Conservation (phyloP, 2,888 invertebrate species). For the Habroteleia sp. region DNA sequence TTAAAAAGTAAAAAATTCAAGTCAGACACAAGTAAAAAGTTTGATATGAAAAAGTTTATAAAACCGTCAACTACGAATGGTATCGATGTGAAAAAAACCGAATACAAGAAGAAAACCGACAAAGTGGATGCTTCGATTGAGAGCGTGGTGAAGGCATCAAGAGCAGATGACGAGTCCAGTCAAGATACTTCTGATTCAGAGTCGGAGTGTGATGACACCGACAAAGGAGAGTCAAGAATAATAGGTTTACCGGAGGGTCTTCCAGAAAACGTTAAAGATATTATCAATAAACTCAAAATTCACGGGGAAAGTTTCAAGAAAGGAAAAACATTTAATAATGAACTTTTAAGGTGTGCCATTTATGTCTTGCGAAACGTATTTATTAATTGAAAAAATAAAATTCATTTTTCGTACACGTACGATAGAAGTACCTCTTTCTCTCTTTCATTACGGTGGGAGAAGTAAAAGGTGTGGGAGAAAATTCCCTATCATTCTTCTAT, state of each 20-base stretch:
- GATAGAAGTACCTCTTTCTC: no score
- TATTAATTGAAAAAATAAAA: no score
- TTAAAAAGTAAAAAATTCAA: constrained; percentile 73
- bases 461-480: no score
- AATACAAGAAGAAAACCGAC: constrained; percentile 63
- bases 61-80: constrained; percentile 71
- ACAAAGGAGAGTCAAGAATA: constrained; percentile 77
- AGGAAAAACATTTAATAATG: constrained; percentile 83
- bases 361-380: no score
- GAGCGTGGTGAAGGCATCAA: constrained; percentile 82
- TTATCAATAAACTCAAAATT: constrained; percentile 81
- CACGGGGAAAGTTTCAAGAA: constrained; percentile 75
- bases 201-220: constrained; percentile 77
- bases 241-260: constrained; percentile 80
- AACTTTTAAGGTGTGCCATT: constrained; percentile 81
- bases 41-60: constrained; percentile 63
- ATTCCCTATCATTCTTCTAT: no score
- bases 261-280: constrained; percentile 80
- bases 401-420: no score
- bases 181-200: constrained; percentile 76
- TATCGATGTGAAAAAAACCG: constrained; percentile 67
- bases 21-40: constrained; percentile 56
- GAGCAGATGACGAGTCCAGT: constrained; percentile 78
- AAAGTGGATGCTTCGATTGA: constrained; percentile 83
- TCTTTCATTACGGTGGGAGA: no score